Evolutionary conservation across 2,888 invertebrate species (phyloP), one percentile per base, ranked within the genome.

Genomic region (Nymphalis urticae): DNA sequence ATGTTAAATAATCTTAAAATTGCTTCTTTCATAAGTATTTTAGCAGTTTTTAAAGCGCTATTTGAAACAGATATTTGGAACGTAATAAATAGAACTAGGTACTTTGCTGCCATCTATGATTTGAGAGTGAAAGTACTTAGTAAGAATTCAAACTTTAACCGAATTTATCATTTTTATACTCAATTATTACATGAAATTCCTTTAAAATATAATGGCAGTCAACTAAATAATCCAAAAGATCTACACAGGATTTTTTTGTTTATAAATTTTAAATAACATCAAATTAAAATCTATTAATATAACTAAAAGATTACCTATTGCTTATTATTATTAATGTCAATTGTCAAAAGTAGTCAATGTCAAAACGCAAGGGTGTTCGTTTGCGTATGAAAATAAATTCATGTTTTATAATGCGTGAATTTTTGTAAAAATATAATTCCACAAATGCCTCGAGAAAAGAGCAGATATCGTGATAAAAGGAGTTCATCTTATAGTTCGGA

Each of bases 401-500:
- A 56, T 17, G 8, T 27, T 32, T 17, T 32, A 8, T 17, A 56
- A 32, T 56, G 54, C 17, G 17, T 24, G 53, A 24, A 56, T 42
- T 42, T 4, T 16, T 36, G 13, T 58, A 42, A 19, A n/a, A 32
- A 13, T 42, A 58, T 10, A 36, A 10, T 36, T 4, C 3, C 54
- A 59, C 62, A 69, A 73, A 92, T 93, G 93, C 93, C 93, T 67
- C 90, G 92, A 36, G 92, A 92, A 70, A 91, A 82, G 78, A 87
- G 84, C 74, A 85, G 88, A n/a, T 85, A 89, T 66, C 85, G 92
- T 6, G 90, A 92, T 7, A 84, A 82, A 63, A 85, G 90, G 36
- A 91, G 91, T 78, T 84, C 89, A 5, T 90, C 93, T 1, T 82
- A 82, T 61, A 90, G 90, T 76, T 92, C 93, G 0, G 90, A 88